phyloP scores from a whole-genome alignment of 2,888 invertebrate genomes.

The Candidula unifasciata region DNA sequence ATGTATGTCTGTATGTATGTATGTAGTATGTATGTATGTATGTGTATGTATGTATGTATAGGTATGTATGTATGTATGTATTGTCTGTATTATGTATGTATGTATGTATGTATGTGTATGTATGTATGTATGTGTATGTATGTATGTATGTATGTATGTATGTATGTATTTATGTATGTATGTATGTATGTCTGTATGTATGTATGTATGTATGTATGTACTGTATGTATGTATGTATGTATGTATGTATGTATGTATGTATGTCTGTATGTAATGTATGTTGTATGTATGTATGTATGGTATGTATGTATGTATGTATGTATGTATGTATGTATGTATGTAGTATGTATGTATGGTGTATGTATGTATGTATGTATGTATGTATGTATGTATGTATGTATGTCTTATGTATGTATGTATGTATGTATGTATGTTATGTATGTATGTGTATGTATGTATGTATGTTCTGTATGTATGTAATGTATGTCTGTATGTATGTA shows the following conservation, averaged over 20 bases:
- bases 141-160: not conserved
- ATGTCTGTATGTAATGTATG: slow-evolving; percentile 4
- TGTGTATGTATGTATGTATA: not conserved
- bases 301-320: not conserved
- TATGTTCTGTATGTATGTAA: not conserved
- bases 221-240: no score
- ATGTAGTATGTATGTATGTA: not conserved
- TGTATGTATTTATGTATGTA: not conserved
- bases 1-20: not conserved
- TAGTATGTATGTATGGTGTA: not conserved
- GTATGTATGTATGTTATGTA: not conserved
- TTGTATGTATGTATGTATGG: not conserved
- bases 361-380: not conserved
- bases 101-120: not conserved
- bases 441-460: not conserved
- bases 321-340: not conserved
- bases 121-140: not conserved
- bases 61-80: no score
- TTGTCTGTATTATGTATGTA: no score
- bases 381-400: no score
- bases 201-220: no score
- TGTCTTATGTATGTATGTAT: no score
- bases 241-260: not conserved
- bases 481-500: not conserved
- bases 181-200: no score